Evolutionary conservation across 2,113 vertebrate species (phyloP).

Genomic region (Pipra filicauda): DNA sequence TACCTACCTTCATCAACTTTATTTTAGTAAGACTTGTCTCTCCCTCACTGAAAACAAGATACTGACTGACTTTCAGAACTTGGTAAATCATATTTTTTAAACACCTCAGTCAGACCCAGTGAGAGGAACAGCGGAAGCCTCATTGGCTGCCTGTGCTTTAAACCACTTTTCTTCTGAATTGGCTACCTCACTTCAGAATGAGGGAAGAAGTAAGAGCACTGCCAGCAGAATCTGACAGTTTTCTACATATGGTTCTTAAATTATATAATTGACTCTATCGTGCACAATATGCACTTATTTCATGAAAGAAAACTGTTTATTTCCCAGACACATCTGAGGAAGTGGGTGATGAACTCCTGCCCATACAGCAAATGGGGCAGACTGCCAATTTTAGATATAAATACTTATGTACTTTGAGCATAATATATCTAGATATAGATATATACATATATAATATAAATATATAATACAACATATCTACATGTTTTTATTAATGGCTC

Average conservation of each 20-base stretch:
- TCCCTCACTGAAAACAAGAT: neutral
- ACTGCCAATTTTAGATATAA: no score
- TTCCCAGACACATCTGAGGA: neutral
- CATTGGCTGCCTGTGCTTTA: neutral
- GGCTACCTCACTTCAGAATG: neutral
- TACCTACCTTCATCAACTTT: neutral
- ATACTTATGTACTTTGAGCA: rapidly evolving
- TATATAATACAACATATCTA: no score
- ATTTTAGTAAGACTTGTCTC: neutral
- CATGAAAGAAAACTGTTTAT: neutral
- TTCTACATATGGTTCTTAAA: neutral
- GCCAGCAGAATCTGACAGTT: neutral
- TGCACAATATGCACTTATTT: neutral
- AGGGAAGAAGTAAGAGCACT: neutral
- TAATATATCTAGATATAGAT: no score
- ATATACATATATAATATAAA: no score
- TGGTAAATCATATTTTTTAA: neutral
- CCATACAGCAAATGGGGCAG: rapidly evolving
- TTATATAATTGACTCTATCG: rapidly evolving
- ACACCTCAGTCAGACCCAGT: neutral
- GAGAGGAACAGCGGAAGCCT: neutral
- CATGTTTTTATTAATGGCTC: neutral
- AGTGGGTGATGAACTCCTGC: neutral
- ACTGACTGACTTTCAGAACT: neutral
- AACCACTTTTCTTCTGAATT: neutral